Evolutionary conservation across 1,140 invertebrate species (phyloP).

Genomic region (Rhynchophorus ferrugineus): DNA sequence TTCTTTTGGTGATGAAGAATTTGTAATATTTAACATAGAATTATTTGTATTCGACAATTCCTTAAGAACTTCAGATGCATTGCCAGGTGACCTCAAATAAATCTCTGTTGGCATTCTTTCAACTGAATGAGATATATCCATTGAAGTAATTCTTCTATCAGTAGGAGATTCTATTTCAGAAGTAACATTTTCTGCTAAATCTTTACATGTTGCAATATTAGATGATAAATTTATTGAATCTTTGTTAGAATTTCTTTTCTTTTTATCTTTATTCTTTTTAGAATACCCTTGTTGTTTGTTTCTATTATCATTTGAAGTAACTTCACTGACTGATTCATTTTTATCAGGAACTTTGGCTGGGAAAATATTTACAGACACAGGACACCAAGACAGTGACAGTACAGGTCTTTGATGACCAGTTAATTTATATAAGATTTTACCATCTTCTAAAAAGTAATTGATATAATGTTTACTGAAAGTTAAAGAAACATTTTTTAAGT

Average conservation of each 20-base stretch:
- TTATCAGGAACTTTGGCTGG: conserved; percentile 23
- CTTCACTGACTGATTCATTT: conserved; percentile 20
- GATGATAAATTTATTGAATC: neutral
- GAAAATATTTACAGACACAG: conserved; percentile 48
- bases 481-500: conserved; percentile 9
- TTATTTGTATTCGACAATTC: neutral
- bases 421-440: conserved; percentile 55
- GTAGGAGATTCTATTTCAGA: neutral
- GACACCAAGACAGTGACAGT: conserved; percentile 65
- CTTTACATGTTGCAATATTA: neutral
- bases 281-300: neutral
- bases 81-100: neutral
- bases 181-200: neutral
- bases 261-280: neutral
- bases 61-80: neutral
- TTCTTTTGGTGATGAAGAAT: neutral
- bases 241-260: neutral
- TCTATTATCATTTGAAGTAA: neutral
- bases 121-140: neutral
- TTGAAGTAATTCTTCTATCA: neutral
- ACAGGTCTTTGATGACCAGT: conserved; percentile 66
- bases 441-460: conserved; percentile 42
- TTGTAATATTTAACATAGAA: neutral
- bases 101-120: neutral
- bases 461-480: conserved; percentile 7